These are phyloP conservation scores for Picathartes gymnocephalus DNA, from an alignment of 2,113 vertebrate species.

Conservation along the genomic window DNA sequence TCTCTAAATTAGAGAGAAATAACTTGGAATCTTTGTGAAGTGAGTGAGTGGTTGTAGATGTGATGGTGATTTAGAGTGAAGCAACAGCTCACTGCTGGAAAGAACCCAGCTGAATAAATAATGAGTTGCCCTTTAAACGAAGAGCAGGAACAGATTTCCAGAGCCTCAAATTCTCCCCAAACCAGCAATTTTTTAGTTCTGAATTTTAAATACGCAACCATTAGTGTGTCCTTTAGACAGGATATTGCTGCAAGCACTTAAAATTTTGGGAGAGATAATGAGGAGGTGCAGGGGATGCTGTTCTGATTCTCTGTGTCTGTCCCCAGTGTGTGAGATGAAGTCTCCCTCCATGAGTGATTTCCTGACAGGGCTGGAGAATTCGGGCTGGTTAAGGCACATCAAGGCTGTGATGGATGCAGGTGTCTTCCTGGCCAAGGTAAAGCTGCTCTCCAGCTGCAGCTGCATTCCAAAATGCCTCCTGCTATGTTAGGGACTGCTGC, in stretches of 20 bases:
- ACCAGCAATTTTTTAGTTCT: accelerated
- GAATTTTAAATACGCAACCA: background rate
- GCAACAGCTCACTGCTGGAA: background rate
- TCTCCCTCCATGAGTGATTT: constrained; percentile 81
- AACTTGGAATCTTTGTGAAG: background rate
- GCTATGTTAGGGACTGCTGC: background rate
- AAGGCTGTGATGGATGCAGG: constrained; percentile 83
- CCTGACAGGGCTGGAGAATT: constrained; percentile 81
- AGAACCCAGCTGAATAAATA: background rate
- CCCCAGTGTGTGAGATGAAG: constrained; percentile 78
- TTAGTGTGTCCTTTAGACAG: background rate
- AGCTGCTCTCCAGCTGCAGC: background rate
- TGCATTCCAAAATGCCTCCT: background rate
- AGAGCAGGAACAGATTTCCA: background rate
- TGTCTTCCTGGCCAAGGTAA: constrained; percentile 81
- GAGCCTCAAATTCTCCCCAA: background rate
- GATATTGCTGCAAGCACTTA: background rate
- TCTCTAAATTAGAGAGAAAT: background rate
- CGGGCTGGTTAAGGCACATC: constrained; percentile 83
- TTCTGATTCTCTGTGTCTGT: background rate
- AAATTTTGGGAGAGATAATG: accelerated
- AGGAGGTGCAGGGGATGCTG: background rate
- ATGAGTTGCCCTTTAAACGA: background rate
- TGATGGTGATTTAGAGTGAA: background rate
- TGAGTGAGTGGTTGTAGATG: background rate